A percentile compares a stretch with the other conserved stretches of the same genome.
Conservation (phyloP, 2,888 invertebrate species). For the Polydrusus pterygomalis region DNA sequence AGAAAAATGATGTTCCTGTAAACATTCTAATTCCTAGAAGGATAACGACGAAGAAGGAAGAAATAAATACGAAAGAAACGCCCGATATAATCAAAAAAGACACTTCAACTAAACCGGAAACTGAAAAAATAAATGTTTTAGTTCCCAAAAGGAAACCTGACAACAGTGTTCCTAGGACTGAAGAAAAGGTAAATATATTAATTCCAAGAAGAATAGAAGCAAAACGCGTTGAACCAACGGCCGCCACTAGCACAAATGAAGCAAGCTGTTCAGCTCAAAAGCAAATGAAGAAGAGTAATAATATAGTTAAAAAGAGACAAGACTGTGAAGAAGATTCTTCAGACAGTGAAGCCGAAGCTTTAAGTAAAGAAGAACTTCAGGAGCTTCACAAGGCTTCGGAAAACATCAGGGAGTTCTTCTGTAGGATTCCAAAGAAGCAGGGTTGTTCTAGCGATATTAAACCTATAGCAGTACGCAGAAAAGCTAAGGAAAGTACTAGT, state of each 20-base stretch:
- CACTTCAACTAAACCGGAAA: no score
- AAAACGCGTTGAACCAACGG: neutral
- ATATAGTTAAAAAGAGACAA: neutral
- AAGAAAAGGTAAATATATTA: neutral
- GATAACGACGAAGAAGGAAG: neutral
- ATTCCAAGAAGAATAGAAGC: slow-evolving; percentile 23
- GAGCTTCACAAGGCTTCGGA: slow-evolving; percentile 32
- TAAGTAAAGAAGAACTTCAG: slow-evolving; percentile 37
- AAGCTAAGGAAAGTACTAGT: slow-evolving; percentile 7
- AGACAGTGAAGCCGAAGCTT: slow-evolving; percentile 4
- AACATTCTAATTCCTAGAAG: slow-evolving; percentile 20
- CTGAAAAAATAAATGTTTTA: slow-evolving; percentile 11
- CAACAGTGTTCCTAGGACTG: neutral
- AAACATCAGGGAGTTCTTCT: slow-evolving; percentile 47
- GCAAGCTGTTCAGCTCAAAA: slow-evolving; percentile 3
- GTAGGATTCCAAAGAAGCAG: slow-evolving; percentile 25
- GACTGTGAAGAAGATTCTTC: neutral
- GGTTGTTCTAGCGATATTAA: neutral
- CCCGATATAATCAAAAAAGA: neutral
- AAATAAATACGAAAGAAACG: neutral
- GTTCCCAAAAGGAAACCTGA: slow-evolving; percentile 1
- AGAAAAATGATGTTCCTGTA: slow-evolving; percentile 7
- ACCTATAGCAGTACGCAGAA: slow-evolving; percentile 23
- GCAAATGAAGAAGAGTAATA: neutral
- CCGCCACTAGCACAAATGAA: neutral